Conservation (phyloP, 1,140 invertebrate genomes). For the Lutraria rhynchaena region DNA sequence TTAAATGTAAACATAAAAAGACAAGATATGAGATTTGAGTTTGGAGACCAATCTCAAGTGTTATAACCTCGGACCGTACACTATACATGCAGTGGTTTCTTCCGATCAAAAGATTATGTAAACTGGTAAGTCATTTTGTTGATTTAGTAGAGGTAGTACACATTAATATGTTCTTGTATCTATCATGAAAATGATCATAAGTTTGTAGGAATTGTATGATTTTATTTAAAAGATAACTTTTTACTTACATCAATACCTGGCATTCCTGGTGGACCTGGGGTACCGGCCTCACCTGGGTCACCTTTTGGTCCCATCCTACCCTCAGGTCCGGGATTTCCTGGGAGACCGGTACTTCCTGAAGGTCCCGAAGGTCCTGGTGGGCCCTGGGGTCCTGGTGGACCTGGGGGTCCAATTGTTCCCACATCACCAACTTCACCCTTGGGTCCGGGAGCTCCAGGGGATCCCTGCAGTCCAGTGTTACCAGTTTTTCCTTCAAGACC, state of each 20-base stretch:
- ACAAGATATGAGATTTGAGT: no score
- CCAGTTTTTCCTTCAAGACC: constrained; percentile 90
- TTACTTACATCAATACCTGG: constrained; percentile 64
- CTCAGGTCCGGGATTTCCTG: constrained; percentile 82
- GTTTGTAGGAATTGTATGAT: neutral
- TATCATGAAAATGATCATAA: no score
- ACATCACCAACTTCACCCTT: constrained; percentile 75
- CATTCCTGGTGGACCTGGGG: constrained; percentile 85
- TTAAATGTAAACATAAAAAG: no score
- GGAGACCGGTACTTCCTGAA: constrained; percentile 81
- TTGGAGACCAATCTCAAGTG: no score
- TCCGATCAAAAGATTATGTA: neutral
- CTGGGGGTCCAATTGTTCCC: constrained; percentile 71
- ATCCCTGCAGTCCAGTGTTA: constrained; percentile 89
- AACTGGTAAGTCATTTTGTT: neutral
- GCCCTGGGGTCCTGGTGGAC: constrained; percentile 71
- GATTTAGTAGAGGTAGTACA: no score
- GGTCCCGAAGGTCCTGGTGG: constrained; percentile 88
- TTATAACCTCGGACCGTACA: neutral
- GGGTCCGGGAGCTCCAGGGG: constrained; percentile 70
- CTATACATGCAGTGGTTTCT: no score
- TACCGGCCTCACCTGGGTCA: constrained; percentile 86
- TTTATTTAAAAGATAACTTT: constrained; percentile 1
- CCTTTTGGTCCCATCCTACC: constrained; percentile 83
- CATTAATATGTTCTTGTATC: no score